These are phyloP conservation scores for Choristoneura fumiferana DNA, from an alignment of 1,140 invertebrate genomes.

Conservation along the genomic window DNA sequence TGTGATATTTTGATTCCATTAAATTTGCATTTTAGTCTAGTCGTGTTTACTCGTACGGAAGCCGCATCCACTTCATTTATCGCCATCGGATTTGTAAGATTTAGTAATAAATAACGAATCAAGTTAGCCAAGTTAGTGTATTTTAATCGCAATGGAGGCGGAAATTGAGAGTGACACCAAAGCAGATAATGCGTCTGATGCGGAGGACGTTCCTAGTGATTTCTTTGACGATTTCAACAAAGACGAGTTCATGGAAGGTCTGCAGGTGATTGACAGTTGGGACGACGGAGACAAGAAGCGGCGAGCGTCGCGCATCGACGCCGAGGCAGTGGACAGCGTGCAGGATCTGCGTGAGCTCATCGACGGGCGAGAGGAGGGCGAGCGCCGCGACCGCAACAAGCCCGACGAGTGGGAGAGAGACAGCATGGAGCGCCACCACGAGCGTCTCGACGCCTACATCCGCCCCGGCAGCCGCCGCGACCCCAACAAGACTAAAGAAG, in stretches of 20 bases:
- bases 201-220: slow-evolving; percentile 70
- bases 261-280: slow-evolving; percentile 70
- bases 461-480: slow-evolving; percentile 65
- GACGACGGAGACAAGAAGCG: slow-evolving; percentile 37
- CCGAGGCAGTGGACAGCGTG: slow-evolving; percentile 39
- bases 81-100: background rate
- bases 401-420: slow-evolving; percentile 6
- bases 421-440: slow-evolving; percentile 17
- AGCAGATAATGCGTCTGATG: slow-evolving; percentile 25
- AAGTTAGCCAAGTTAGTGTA: background rate
- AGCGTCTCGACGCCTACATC: slow-evolving; percentile 48
- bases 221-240: slow-evolving; percentile 71
- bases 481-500: slow-evolving; percentile 64
- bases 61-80: background rate
- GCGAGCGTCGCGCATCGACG: slow-evolving; percentile 25
- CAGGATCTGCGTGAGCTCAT: slow-evolving; percentile 54
- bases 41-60: background rate
- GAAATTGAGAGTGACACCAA: background rate
- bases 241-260: slow-evolving; percentile 68
- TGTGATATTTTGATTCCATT: no score
- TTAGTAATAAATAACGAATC: background rate
- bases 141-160: background rate
- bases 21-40: no score
- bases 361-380: slow-evolving; percentile 28
- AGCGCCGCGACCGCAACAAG: background rate